These are phyloP conservation scores for Marmota monax DNA, from an alignment of 2,113 vertebrate species.

Conservation along the genomic window DNA sequence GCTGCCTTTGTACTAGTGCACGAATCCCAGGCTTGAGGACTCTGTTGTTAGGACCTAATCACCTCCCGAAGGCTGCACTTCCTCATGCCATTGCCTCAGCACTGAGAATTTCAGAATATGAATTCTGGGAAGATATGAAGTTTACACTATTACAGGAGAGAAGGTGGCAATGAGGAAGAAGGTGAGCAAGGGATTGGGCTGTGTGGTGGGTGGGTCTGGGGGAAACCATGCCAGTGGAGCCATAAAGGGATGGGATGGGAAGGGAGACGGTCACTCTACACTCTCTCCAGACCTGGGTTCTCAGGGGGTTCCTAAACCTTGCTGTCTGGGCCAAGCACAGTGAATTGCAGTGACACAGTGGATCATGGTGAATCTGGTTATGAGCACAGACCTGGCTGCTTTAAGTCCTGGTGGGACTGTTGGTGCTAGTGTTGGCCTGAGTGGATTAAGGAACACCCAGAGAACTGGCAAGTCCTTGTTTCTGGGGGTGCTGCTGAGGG, in stretches of 20 bases:
- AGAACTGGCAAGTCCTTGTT: neutral
- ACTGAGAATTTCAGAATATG: neutral
- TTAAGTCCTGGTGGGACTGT: neutral
- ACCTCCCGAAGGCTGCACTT: neutral
- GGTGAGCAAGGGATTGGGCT: too few species aligned
- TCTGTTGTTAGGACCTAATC: neutral
- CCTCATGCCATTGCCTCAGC: neutral
- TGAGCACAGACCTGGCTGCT: neutral
- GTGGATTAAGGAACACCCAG: too few species aligned
- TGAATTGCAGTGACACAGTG: neutral
- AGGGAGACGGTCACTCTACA: fast-evolving
- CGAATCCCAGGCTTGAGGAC: neutral
- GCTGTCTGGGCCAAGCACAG: neutral
- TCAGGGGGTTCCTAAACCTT: neutral
- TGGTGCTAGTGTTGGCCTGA: neutral
- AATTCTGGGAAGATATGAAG: neutral
- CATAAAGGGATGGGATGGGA: neutral
- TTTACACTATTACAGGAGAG: neutral
- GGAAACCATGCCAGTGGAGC: too few species aligned
- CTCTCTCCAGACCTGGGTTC: fast-evolving
- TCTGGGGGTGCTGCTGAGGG: neutral
- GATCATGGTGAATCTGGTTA: too few species aligned
- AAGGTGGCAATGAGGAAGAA: neutral
- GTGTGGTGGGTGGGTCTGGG: too few species aligned
- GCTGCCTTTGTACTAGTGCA: neutral